Conservation (phyloP, 1,140 invertebrate genomes). For the Maconellicoccus hirsutus region DNA sequence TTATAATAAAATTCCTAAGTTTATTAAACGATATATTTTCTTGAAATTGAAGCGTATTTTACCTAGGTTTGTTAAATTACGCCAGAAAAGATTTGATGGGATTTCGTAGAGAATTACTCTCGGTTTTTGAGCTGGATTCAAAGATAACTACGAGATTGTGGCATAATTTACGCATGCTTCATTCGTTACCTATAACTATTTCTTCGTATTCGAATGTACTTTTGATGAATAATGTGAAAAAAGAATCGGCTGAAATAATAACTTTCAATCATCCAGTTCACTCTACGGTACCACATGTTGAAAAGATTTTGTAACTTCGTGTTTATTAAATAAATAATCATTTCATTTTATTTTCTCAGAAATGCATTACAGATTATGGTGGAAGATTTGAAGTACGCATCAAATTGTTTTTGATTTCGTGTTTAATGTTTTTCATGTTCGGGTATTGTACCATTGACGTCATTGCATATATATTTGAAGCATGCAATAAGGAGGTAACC, state of each 20-base stretch:
- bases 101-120: too few relatives aligned
- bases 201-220: background rate
- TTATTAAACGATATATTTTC: too few relatives aligned
- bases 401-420: too few relatives aligned
- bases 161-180: background rate
- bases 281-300: too few relatives aligned
- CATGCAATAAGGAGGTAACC: background rate
- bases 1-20: too few relatives aligned
- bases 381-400: too few relatives aligned
- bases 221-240: background rate
- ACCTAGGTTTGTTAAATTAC: constrained; percentile 23
- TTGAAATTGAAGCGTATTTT: too few relatives aligned
- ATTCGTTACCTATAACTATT: background rate
- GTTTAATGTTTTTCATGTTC: background rate
- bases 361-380: too few relatives aligned
- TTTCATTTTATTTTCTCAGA: too few relatives aligned
- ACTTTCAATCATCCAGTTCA: background rate
- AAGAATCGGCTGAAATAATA: background rate
- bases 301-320: too few relatives aligned
- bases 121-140: background rate
- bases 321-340: too few relatives aligned
- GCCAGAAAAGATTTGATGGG: constrained; percentile 22
- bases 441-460: background rate
- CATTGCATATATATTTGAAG: background rate
- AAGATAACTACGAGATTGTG: background rate